Conservation (phyloP, 2,888 invertebrate genomes). For the Caenorhabditis macrosperma region DNA sequence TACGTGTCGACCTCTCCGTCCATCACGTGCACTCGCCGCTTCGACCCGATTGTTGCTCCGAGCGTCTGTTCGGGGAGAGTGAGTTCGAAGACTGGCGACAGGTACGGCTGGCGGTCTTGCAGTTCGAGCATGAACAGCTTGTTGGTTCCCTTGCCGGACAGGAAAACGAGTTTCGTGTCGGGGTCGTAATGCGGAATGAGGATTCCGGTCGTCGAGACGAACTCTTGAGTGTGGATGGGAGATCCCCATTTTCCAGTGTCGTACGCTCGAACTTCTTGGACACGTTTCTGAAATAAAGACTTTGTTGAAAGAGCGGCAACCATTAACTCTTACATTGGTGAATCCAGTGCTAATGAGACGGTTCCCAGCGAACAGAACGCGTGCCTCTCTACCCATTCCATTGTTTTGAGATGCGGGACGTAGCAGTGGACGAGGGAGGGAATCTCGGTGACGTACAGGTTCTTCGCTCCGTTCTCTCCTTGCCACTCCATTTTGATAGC, state of each 20-base stretch:
- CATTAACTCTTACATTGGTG: slow-evolving; percentile 85
- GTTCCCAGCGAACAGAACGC: slow-evolving; percentile 92
- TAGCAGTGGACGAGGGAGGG: slow-evolving; percentile 90
- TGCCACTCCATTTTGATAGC: slow-evolving; percentile 85
- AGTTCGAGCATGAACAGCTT: slow-evolving; percentile 93
- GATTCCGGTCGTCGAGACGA: slow-evolving; percentile 82
- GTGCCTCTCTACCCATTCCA: slow-evolving; percentile 78
- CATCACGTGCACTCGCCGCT: slow-evolving; percentile 89
- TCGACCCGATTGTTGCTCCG: slow-evolving; percentile 93
- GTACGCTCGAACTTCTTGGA: slow-evolving; percentile 91
- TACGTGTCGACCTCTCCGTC: slow-evolving; percentile 95
- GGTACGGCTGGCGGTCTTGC: slow-evolving; percentile 86
- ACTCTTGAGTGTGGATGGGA: slow-evolving; percentile 65
- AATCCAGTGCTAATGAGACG: slow-evolving; percentile 92
- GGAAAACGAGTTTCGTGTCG: slow-evolving; percentile 94
- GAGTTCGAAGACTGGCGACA: slow-evolving; percentile 84
- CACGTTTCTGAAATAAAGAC: slow-evolving; percentile 84
- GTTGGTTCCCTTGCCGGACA: slow-evolving; percentile 92
- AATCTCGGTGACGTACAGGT: slow-evolving; percentile 84
- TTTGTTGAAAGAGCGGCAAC: not conserved
- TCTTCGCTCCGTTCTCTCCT: slow-evolving; percentile 82
- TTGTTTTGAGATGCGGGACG: no score
- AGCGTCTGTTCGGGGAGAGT: slow-evolving; percentile 93
- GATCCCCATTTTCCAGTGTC: slow-evolving; percentile 86
- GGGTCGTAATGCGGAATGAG: slow-evolving; percentile 93